phyloP scores from a whole-genome alignment of 1,140 invertebrate species.

The Drosophila busckii region DNA sequence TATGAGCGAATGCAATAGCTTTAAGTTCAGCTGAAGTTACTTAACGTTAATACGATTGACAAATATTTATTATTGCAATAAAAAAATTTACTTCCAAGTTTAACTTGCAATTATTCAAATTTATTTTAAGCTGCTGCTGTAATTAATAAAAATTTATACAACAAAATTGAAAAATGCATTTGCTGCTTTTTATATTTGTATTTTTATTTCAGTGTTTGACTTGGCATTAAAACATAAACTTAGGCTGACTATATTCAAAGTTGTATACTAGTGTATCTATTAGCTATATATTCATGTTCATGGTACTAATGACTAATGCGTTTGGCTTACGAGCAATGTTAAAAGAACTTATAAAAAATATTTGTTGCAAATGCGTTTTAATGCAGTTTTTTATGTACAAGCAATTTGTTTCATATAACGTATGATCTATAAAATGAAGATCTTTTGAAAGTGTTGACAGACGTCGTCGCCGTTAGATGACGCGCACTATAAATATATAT shows the following conservation, averaged over 20 bases:
- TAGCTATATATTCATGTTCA: slow-evolving; percentile 25
- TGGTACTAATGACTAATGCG: slow-evolving; percentile 60
- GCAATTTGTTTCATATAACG: slow-evolving; percentile 35
- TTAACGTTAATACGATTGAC: no score
- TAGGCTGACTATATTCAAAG: slow-evolving; percentile 61
- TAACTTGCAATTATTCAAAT: no score
- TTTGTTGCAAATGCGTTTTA: slow-evolving; percentile 20
- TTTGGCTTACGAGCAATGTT: slow-evolving; percentile 27
- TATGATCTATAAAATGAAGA: slow-evolving; percentile 69
- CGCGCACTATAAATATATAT: slow-evolving; percentile 65
- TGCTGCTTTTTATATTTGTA: slow-evolving; percentile 19
- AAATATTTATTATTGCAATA: no score
- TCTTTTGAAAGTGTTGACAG: slow-evolving; percentile 70
- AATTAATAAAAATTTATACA: no score
- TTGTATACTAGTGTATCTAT: slow-evolving; percentile 21
- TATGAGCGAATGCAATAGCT: no score
- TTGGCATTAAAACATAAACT: slow-evolving; percentile 51
- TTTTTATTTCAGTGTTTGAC: slow-evolving; percentile 29
- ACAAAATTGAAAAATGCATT: background rate
- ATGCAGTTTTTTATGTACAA: slow-evolving; percentile 67
- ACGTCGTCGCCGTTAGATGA: slow-evolving; percentile 30
- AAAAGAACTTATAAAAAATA: slow-evolving; percentile 1
- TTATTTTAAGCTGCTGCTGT: no score
- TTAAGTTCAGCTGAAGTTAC: no score
- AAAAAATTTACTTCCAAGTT: no score